Base-by-base conservation (phyloP, 2,888 invertebrate genomes). In the Nymphalis urticae region DNA sequence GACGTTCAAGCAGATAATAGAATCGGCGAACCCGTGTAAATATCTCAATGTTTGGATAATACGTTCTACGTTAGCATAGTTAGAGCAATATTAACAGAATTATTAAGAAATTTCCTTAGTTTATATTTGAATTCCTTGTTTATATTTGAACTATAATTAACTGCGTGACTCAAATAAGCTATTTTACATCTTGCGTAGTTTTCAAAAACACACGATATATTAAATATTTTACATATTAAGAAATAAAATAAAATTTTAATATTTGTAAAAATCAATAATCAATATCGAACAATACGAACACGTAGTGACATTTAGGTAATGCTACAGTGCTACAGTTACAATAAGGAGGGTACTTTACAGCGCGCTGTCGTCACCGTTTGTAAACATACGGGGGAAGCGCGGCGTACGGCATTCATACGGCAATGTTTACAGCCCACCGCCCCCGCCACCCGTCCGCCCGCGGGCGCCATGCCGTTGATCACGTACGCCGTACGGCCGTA, bases 391-490 rank as follows among this genome's bases (percentile, higher is more conserved):
- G 36, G 61, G 66, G 61, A 60, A 51, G 19, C 51, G 51, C 51
- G 66, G 36, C n/a, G n/a, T n/a, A 47, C 62, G 62, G 42, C 71
- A 63, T 54, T 54, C 54, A 42, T 56, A 63, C 60, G 60, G 59
- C 68, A 63, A 60, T 71, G 68, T 71, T 71, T 71, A 68, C 71
- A 63, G 62, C 77, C 72, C 70, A 73, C 73, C 72, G 73, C 71
- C 72, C 75, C 72, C 70, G 72, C 72, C 73, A 74, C 70, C 77
- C 67, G 68, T 50, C 77, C 72, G 75, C 72, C 75, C 69, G 65
- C 60, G 74, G 82, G 80, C 75, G 84, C 85, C 90, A 89, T 92
- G 92, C 87, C 80, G 71, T 76, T 48, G 85, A 91, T 92, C 92
- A 92, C 92, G 92, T 92, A 92, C 87, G 91, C 92, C 86, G 75